These are phyloP conservation scores for Metalampra italica DNA, from an alignment of 2,888 invertebrate genomes.

Conservation along the genomic window DNA sequence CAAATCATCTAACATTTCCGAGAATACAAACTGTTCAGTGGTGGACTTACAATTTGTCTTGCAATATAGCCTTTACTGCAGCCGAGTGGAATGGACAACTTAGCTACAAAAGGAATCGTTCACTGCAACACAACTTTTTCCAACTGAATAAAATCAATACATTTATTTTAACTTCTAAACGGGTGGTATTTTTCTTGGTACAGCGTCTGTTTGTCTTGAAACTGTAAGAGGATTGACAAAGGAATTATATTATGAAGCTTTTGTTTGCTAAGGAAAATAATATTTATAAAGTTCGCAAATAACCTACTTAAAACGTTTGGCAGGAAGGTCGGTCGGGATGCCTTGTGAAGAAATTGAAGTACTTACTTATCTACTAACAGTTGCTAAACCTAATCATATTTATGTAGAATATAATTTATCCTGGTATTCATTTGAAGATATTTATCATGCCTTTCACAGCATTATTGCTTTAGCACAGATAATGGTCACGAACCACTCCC, in stretches of 20 bases:
- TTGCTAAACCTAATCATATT: too few species aligned
- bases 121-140: conserved; percentile 13
- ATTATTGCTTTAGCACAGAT: too few species aligned
- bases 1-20: neutral
- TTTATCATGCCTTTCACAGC: too few species aligned
- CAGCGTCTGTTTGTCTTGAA: conserved; percentile 2
- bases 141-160: conserved; percentile 19
- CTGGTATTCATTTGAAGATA: too few species aligned
- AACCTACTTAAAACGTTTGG: neutral
- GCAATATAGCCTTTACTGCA: conserved; percentile 29
- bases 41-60: conserved; percentile 43
- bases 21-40: conserved; percentile 20
- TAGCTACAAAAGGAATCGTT: conserved; percentile 28
- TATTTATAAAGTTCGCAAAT: neutral
- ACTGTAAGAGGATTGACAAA: conserved; percentile 3
- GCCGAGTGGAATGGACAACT: conserved; percentile 37
- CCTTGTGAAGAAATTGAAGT: too few species aligned
- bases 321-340: neutral
- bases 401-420: too few species aligned
- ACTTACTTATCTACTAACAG: too few species aligned
- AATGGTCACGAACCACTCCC: too few species aligned
- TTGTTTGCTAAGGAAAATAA: neutral
- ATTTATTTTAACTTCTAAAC: neutral
- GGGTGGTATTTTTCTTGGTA: conserved; percentile 6
- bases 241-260: conserved; percentile 3